These are phyloP conservation scores for Buteo buteo DNA, from an alignment of 2,113 vertebrate genomes.

Conservation along the genomic window DNA sequence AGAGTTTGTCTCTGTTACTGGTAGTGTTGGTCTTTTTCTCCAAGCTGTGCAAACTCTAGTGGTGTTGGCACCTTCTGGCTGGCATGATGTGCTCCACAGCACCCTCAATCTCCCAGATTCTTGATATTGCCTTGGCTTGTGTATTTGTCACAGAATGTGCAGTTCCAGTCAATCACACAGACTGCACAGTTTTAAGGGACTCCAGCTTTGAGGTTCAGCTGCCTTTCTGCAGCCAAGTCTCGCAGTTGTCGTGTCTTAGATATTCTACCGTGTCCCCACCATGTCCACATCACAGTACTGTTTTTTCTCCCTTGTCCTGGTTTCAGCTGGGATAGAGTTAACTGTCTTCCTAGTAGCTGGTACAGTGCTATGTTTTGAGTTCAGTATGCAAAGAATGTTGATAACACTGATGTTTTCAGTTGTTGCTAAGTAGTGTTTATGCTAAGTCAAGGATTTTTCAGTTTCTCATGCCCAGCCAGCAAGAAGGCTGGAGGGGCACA, in stretches of 20 bases:
- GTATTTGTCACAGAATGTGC: background rate
- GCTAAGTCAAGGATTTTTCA: too few relatives aligned
- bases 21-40: background rate
- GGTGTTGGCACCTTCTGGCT: background rate
- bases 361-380: too few relatives aligned
- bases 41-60: background rate
- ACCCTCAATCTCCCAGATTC: background rate
- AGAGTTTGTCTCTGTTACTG: background rate
- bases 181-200: background rate
- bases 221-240: background rate
- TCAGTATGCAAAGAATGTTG: too few relatives aligned
- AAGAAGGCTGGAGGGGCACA: too few relatives aligned
- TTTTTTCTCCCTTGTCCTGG: background rate
- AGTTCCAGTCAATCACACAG: background rate
- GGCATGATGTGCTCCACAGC: background rate
- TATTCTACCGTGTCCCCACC: background rate
- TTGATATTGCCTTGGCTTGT: background rate
- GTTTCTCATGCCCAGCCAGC: too few relatives aligned
- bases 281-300: fast-evolving
- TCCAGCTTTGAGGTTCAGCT: background rate
- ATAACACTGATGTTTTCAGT: too few relatives aligned
- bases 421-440: too few relatives aligned
- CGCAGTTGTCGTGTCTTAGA: background rate
- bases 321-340: too few relatives aligned
- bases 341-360: too few relatives aligned